These are phyloP conservation scores for Anguilla marmorata DNA, from an alignment of 2,797 vertebrate genomes.

Conservation along the genomic window DNA sequence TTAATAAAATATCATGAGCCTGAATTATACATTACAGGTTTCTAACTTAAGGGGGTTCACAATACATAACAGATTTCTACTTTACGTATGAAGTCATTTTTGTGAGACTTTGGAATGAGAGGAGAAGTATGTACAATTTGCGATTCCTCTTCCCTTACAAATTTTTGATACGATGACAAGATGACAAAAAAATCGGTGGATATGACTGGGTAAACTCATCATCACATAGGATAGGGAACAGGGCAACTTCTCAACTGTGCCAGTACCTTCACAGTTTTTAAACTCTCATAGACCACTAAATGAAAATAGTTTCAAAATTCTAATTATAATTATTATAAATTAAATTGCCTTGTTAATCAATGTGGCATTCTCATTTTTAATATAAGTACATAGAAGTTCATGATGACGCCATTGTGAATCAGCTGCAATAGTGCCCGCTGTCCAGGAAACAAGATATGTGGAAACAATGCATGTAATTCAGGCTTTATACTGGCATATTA, in stretches of 20 bases:
- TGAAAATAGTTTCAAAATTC: not conserved
- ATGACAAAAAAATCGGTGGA: not conserved
- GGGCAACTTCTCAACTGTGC: not conserved
- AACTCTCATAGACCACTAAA: not conserved
- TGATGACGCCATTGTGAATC: not conserved
- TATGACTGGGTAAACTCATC: not conserved
- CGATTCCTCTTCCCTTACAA: not conserved
- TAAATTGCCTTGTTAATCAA: not conserved
- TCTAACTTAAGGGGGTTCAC: slow-evolving; percentile 51
- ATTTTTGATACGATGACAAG: not conserved
- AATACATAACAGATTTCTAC: slow-evolving; percentile 55
- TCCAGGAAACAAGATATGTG: not conserved
- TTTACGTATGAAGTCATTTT: slow-evolving; percentile 42
- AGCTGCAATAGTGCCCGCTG: not conserved
- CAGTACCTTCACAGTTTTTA: not conserved
- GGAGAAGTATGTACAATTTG: not conserved
- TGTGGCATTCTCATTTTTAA: not conserved
- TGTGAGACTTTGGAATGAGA: slow-evolving; percentile 9
- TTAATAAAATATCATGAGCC: slow-evolving; percentile 64
- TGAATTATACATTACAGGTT: slow-evolving; percentile 60
- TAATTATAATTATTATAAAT: no score
- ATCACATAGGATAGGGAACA: not conserved
- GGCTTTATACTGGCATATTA: not conserved
- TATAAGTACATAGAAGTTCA: not conserved
- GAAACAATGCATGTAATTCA: not conserved